Conservation (phyloP, 2,888 invertebrate genomes). For the Dioctria rufipes region DNA sequence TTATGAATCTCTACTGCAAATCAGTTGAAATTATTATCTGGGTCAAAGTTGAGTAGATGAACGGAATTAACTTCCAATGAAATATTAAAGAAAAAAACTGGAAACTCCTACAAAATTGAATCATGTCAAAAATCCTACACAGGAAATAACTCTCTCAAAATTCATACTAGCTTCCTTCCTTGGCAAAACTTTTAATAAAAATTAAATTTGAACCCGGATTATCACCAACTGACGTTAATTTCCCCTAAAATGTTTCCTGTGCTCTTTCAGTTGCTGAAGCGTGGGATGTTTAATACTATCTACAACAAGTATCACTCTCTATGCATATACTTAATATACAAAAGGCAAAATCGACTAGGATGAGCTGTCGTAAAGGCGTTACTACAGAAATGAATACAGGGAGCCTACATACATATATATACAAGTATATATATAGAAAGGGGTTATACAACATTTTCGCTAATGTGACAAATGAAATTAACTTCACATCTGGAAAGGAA, state of each 20-base stretch:
- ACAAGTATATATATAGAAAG: not conserved
- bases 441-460: conserved; percentile 36
- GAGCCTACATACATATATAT: not conserved
- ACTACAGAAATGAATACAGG: not conserved
- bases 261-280: not conserved
- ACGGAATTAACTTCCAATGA: too few species aligned
- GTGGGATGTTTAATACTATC: not conserved
- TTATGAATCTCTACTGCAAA: too few species aligned
- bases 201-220: conserved; percentile 37
- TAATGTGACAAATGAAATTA: conserved; percentile 52
- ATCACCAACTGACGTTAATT: conserved; percentile 48
- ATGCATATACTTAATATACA: not conserved
- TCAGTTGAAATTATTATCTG: too few species aligned
- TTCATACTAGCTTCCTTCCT: conserved; percentile 7
- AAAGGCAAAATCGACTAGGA: not conserved
- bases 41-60: too few species aligned
- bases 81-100: too few species aligned
- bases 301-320: not conserved
- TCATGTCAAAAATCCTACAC: not conserved
- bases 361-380: not conserved
- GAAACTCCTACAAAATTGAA: not conserved
- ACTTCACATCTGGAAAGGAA: conserved; percentile 49
- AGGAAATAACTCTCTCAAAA: not conserved
- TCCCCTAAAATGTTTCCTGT: conserved; percentile 12
- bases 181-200: conserved; percentile 26